Conservation (phyloP, 1,140 invertebrate genomes). For the Drosophila parabipectinata region DNA sequence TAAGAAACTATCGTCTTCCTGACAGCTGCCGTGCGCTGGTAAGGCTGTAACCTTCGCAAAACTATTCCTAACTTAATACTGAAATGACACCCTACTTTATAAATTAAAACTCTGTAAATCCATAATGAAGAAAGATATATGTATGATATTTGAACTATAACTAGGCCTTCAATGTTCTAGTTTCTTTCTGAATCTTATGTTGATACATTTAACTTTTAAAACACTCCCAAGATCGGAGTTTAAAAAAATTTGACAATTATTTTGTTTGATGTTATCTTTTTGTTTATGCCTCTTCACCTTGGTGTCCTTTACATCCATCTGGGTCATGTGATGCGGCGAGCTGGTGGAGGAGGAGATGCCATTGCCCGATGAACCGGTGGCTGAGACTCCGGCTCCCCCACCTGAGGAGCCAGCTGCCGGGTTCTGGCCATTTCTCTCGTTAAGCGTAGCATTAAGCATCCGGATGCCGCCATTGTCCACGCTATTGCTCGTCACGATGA, state of each 20-base stretch:
- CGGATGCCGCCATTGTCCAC: conserved; percentile 79
- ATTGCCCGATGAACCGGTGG: conserved; percentile 19
- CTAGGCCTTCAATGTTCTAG: too few species aligned
- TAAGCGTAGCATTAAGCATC: conserved; percentile 71
- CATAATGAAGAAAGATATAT: too few species aligned
- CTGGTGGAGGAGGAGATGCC: conserved; percentile 80
- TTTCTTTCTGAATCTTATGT: too few species aligned
- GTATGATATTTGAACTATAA: too few species aligned
- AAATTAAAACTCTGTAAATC: too few species aligned
- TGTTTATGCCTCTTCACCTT: conserved; percentile 59
- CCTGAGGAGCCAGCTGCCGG: conserved; percentile 3
- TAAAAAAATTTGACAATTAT: too few species aligned
- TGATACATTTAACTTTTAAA: accelerated
- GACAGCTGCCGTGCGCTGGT: neutral
- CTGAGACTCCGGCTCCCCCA: conserved; percentile 4
- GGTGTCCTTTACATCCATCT: conserved; percentile 73
- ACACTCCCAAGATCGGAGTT: too few species aligned
- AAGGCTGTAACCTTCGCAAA: neutral
- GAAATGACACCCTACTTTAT: too few species aligned
- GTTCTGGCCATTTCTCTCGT: conserved; percentile 58
- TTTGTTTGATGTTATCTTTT: neutral
- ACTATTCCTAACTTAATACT: neutral
- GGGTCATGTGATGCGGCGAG: conserved; percentile 76
- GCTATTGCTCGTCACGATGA: conserved; percentile 79
- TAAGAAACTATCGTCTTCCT: neutral